Evolutionary conservation across 2,888 invertebrate species (phyloP).

Genomic region (Eupelmus urozonus): DNA sequence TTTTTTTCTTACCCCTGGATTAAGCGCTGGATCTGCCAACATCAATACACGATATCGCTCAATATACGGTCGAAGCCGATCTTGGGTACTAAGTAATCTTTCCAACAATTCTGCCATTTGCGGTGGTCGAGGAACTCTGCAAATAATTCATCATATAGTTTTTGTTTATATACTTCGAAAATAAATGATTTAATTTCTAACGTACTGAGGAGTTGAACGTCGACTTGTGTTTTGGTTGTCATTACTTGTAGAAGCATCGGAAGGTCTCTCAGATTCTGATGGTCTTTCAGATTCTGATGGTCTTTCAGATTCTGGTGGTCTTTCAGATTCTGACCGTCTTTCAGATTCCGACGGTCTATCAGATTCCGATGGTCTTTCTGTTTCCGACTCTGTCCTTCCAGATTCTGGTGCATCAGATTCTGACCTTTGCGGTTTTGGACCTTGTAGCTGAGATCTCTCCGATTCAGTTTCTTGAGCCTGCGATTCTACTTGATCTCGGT

Average conservation of each 20-base stretch:
- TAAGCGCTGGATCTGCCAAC: constrained; percentile 81
- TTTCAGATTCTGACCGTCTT: constrained; percentile 23
- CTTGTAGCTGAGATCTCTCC: constrained; percentile 4
- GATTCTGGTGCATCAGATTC: constrained; percentile 3
- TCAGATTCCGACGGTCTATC: constrained; percentile 28
- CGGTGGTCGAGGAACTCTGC: constrained; percentile 76
- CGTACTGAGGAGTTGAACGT: constrained; percentile 41
- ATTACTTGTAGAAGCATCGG: constrained; percentile 46
- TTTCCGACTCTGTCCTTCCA: constrained; percentile 16
- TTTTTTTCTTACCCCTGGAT: constrained; percentile 69
- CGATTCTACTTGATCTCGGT: neutral
- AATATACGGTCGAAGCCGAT: constrained; percentile 83
- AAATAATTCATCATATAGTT: constrained; percentile 33
- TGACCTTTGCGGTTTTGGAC: neutral
- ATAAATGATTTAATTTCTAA: constrained; percentile 15
- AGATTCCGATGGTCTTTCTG: constrained; percentile 9
- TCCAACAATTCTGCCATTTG: constrained; percentile 81
- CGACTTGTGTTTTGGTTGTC: constrained; percentile 43
- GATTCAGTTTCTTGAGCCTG: neutral
- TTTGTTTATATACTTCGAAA: constrained; percentile 2
- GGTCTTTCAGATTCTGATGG: constrained; percentile 34
- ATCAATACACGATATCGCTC: constrained; percentile 82
- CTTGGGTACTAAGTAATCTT: constrained; percentile 79
- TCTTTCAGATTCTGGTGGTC: constrained; percentile 10
- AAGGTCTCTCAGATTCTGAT: constrained; percentile 23